Conservation (phyloP, 23 tunicate species). For the Styela plicata region DNA sequence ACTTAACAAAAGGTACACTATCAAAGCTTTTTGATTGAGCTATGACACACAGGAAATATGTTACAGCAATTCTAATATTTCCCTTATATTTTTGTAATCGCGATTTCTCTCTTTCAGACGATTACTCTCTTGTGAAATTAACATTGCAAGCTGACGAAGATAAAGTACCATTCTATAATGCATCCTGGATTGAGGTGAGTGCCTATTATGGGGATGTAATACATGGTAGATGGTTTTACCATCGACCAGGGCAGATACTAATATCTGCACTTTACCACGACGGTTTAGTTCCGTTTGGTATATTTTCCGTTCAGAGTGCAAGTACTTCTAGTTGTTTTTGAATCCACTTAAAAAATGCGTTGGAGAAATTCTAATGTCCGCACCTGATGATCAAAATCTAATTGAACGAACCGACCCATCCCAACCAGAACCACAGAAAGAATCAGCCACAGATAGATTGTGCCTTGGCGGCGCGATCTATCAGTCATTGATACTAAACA, state of each 20-base stretch:
- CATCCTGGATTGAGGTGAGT: neutral
- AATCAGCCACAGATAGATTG: neutral
- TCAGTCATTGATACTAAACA: neutral
- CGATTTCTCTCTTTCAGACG: no score
- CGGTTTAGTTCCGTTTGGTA: no score
- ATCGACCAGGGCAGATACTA: no score
- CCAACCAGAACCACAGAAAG: no score
- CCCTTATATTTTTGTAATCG: no score
- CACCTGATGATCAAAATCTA: no score
- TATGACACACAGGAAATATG: neutral
- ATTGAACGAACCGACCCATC: no score
- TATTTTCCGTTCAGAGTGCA: no score
- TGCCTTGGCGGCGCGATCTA: neutral
- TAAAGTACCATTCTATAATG: neutral
- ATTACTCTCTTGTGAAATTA: neutral
- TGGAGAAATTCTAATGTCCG: neutral
- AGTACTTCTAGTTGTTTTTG: neutral
- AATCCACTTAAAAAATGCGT: neutral
- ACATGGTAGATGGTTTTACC: no score
- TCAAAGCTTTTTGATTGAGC: no score
- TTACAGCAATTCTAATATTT: neutral
- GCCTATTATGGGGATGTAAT: neutral
- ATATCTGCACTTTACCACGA: no score
- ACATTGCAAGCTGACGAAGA: neutral
- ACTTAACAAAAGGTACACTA: no score